Evolutionary conservation across 1,140 invertebrate species (phyloP).

Genomic region (Epicauta chinensis): DNA sequence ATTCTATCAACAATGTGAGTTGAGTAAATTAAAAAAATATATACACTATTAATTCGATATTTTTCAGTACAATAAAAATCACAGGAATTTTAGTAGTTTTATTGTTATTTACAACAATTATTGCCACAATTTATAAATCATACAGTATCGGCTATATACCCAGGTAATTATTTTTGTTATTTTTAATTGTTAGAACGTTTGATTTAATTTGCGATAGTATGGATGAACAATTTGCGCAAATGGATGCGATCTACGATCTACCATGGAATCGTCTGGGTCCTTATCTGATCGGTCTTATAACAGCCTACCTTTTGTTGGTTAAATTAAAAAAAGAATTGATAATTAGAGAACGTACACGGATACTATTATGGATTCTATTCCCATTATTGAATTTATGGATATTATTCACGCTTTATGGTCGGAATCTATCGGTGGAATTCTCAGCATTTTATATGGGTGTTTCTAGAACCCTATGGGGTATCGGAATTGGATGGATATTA

Average conservation of each 20-base stretch:
- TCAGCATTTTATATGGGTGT: slow-evolving; percentile 43
- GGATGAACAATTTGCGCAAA: slow-evolving; percentile 41
- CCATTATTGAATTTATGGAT: slow-evolving; percentile 41
- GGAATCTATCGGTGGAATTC: slow-evolving; percentile 36
- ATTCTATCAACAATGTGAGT: slow-evolving; percentile 51
- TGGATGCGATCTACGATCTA: slow-evolving; percentile 44
- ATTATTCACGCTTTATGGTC: slow-evolving; percentile 42
- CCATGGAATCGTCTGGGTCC: slow-evolving; percentile 49
- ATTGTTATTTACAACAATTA: slow-evolving; percentile 37
- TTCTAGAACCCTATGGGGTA: slow-evolving; percentile 45
- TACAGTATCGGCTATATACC: slow-evolving; percentile 42
- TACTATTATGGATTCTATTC: slow-evolving; percentile 40
- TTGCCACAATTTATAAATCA: slow-evolving; percentile 37
- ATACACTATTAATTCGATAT: slow-evolving; percentile 9
- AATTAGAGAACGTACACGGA: slow-evolving; percentile 38
- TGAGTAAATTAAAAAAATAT: no score
- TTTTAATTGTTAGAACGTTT: slow-evolving; percentile 5
- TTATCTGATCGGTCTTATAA: slow-evolving; percentile 46
- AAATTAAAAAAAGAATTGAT: slow-evolving; percentile 37
- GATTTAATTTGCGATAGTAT: slow-evolving; percentile 29
- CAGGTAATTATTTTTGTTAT: slow-evolving; percentile 40
- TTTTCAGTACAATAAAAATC: slow-evolving; percentile 40
- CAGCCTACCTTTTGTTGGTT: slow-evolving; percentile 41
- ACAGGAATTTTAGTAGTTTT: slow-evolving; percentile 27
- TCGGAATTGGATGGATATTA: slow-evolving; percentile 46